Percentiles rank a stretch among this genome's conserved stretches.
These are phyloP conservation scores for Etheostoma cragini DNA, from an alignment of 2,113 vertebrate species.

Conservation along the genomic window DNA sequence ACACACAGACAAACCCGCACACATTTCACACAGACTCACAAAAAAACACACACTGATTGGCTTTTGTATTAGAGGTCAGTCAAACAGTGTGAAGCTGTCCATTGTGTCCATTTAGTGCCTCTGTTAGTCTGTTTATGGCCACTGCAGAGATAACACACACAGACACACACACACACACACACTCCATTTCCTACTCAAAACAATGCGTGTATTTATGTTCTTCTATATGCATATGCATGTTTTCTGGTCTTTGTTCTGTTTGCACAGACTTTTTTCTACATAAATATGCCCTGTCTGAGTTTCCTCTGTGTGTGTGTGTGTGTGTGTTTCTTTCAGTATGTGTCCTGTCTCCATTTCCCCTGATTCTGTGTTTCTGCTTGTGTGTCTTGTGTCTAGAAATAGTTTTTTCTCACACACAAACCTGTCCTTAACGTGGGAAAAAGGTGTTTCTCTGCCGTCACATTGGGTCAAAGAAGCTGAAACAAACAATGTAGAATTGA, in stretches of 20 bases:
- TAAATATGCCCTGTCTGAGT: constrained; percentile 11
- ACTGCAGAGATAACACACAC: constrained; percentile 65
- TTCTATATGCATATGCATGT: constrained; percentile 31
- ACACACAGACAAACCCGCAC: constrained; percentile 16
- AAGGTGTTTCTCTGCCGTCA: not conserved
- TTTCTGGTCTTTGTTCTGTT: constrained; percentile 31
- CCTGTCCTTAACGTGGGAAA: constrained; percentile 47
- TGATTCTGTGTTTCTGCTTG: constrained; percentile 26
- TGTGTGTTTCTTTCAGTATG: not conserved
- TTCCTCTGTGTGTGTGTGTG: constrained; percentile 5
- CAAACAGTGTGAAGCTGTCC: constrained; percentile 53
- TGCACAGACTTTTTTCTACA: not conserved
- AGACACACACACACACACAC: constrained; percentile 11
- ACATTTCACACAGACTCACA: not conserved
- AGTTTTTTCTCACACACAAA: constrained; percentile 1
- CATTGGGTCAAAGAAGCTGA: constrained; percentile 9
- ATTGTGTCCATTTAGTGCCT: constrained; percentile 69
- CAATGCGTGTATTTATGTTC: constrained; percentile 62
- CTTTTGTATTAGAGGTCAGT: constrained; percentile 57
- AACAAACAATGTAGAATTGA: constrained; percentile 50
- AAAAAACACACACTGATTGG: not conserved
- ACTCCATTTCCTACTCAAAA: constrained; percentile 70
- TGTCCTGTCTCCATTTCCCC: constrained; percentile 26
- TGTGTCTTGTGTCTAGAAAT: constrained; percentile 14
- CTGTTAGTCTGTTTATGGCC: constrained; percentile 59